These are phyloP conservation scores for Neodiprion virginianus DNA, from an alignment of 1,140 invertebrate genomes.

Conservation along the genomic window DNA sequence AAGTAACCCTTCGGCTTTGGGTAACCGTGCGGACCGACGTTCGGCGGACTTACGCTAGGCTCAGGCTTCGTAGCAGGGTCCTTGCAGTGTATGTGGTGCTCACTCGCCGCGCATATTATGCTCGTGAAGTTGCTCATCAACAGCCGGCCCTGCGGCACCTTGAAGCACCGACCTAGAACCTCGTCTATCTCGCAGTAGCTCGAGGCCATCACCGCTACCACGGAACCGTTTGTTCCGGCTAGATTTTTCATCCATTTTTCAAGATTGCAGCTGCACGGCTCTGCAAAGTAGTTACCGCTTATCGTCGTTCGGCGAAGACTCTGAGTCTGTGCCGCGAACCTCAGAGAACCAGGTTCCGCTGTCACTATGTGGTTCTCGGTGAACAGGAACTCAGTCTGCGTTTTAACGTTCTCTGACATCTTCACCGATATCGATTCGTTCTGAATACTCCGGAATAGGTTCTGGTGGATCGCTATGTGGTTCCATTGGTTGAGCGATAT, in stretches of 20 bases:
- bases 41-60: constrained; percentile 52
- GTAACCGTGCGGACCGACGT: constrained; percentile 55
- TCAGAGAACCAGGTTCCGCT: constrained; percentile 60
- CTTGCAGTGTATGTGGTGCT: constrained; percentile 46
- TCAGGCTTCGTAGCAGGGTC: constrained; percentile 41
- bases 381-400: constrained; percentile 66
- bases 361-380: constrained; percentile 68
- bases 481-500: constrained; percentile 71
- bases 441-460: constrained; percentile 67
- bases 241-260: constrained; percentile 63
- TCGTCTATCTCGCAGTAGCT: constrained; percentile 70
- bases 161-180: constrained; percentile 68
- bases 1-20: constrained; percentile 52
- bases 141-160: constrained; percentile 68
- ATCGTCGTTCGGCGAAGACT: constrained; percentile 60
- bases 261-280: constrained; percentile 69
- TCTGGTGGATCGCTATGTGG: constrained; percentile 67
- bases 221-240: constrained; percentile 52
- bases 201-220: constrained; percentile 59
- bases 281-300: constrained; percentile 68
- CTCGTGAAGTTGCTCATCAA: constrained; percentile 69
- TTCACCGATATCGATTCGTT: constrained; percentile 62
- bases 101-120: constrained; percentile 63
- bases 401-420: constrained; percentile 47
- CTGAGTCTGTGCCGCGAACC: constrained; percentile 64